These are phyloP conservation scores for Trichonephila clavipes DNA, from an alignment of 1,140 invertebrate genomes.

Conservation along the genomic window DNA sequence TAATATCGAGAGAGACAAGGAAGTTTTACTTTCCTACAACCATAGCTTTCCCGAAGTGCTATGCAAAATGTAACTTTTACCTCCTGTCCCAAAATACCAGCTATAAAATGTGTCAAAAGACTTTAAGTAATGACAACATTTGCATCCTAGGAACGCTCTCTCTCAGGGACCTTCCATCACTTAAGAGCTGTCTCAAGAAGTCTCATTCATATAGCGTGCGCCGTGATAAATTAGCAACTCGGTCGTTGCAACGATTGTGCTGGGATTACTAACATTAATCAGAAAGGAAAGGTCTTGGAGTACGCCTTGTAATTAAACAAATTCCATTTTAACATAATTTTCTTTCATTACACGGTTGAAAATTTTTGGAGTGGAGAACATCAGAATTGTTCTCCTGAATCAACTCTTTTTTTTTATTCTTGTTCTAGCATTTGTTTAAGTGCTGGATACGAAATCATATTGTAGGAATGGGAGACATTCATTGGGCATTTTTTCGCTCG, in stretches of 20 bases:
- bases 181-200: not conserved
- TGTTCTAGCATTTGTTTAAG: not conserved
- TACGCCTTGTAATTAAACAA: conserved; percentile 22
- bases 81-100: not conserved
- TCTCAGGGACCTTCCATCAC: conserved; percentile 2
- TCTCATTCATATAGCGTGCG: not conserved
- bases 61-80: not conserved
- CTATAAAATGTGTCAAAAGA: not conserved
- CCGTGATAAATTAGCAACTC: conserved; percentile 22
- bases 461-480: not conserved
- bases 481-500: not conserved
- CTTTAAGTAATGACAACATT: conserved; percentile 39
- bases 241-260: not conserved
- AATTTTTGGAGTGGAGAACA: not conserved
- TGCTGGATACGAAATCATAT: not conserved
- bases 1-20: too few relatives aligned
- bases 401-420: not conserved
- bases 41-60: not conserved
- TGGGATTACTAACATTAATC: conserved; percentile 32
- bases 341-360: not conserved
- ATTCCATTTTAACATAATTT: conserved; percentile 48
- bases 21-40: not conserved
- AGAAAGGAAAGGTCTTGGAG: not conserved
- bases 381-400: not conserved
- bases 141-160: not conserved